Percentiles rank a stretch among this genome's conserved stretches.
Evolutionary conservation across 2,888 invertebrate species (phyloP).

Genomic region (Drosophila tanythrix): DNA sequence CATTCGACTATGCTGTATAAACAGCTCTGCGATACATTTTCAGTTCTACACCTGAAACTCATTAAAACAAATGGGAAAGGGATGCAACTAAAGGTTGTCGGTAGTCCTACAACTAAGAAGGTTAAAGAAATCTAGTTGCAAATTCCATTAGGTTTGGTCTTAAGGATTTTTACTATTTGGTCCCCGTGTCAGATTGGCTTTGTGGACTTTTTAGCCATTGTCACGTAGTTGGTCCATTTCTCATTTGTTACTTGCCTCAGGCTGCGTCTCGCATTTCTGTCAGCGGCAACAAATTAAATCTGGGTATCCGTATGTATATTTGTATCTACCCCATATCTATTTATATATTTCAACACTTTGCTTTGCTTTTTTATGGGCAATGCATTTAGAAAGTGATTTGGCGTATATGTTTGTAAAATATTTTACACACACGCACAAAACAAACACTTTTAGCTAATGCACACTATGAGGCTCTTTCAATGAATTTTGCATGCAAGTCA

Average conservation of each 20-base stretch:
- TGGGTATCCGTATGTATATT: conserved; percentile 10
- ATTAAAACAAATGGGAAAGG: not conserved
- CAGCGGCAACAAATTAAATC: conserved; percentile 64
- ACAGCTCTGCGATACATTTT: not conserved
- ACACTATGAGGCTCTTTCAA: conserved; percentile 43
- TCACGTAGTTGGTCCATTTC: conserved; percentile 59
- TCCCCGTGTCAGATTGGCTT: not conserved
- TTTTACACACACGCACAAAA: conserved; percentile 30
- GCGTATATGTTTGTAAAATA: conserved; percentile 51
- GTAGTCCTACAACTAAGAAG: not conserved
- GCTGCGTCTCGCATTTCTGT: conserved; percentile 46
- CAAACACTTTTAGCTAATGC: conserved; percentile 49
- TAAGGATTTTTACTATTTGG: conserved; percentile 5
- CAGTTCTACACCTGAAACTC: not conserved
- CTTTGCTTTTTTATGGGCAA: conserved; percentile 56
- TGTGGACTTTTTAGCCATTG: conserved; percentile 38
- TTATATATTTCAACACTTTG: conserved; percentile 60
- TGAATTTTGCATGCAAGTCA: conserved; percentile 55
- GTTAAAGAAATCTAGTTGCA: not conserved
- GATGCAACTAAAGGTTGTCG: not conserved
- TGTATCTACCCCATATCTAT: conserved; percentile 36
- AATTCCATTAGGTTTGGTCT: conserved; percentile 10
- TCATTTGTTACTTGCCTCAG: conserved; percentile 44
- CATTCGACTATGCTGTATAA: not conserved
- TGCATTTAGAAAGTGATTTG: conserved; percentile 71